phyloP scores from a whole-genome alignment of 1,140 invertebrate genomes.

The Eciton burchellii region DNA sequence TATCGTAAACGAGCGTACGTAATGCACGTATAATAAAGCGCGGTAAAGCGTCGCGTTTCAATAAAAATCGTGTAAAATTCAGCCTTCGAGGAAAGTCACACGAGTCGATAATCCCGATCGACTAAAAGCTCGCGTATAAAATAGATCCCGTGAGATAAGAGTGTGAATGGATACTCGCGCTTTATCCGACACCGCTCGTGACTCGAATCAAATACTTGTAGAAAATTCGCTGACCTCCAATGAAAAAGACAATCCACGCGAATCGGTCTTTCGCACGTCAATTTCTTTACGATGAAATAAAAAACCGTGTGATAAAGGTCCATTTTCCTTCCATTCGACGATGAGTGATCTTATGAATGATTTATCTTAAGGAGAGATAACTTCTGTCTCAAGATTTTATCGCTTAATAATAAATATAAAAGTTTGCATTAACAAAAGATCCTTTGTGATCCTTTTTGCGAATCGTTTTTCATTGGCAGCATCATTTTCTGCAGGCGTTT shows the following conservation, averaged over 20 bases:
- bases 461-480: slow-evolving; percentile 9
- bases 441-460: not conserved
- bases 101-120: slow-evolving; percentile 1
- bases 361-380: not conserved
- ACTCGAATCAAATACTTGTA: slow-evolving; percentile 1
- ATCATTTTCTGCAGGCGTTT: not conserved
- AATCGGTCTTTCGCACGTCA: not conserved
- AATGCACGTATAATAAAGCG: slow-evolving; percentile 22
- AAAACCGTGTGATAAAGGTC: no score
- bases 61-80: slow-evolving; percentile 56
- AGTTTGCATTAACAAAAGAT: not conserved
- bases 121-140: slow-evolving; percentile 23
- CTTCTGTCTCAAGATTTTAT: not conserved
- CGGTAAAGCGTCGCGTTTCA: slow-evolving; percentile 1
- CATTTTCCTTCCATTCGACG: no score
- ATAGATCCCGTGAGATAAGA: slow-evolving; percentile 3
- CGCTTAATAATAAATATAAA: not conserved
- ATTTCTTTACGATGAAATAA: not conserved
- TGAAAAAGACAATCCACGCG: not conserved
- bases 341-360: not conserved
- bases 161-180: not conserved
- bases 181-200: not conserved
- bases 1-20: slow-evolving; percentile 13
- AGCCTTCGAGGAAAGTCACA: slow-evolving; percentile 39
- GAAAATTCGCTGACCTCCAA: not conserved